A percentile compares a stretch with the other conserved stretches of the same genome.
phyloP scores from a whole-genome alignment of 2,888 invertebrate species.

The Drosophila merina region DNA sequence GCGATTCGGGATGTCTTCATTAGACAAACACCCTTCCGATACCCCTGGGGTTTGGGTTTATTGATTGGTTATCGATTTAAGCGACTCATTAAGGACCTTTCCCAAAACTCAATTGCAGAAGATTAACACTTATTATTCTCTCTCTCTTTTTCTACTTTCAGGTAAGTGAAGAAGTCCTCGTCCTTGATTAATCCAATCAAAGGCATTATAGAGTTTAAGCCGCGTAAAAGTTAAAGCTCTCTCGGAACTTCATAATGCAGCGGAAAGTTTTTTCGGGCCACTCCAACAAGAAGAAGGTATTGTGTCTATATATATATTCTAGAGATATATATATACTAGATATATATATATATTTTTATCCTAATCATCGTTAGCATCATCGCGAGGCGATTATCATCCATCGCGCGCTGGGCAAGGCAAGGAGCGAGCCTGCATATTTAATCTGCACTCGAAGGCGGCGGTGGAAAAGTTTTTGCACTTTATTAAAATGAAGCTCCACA shows the following conservation, averaged over 20 bases:
- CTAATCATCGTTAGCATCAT: conserved; percentile 41
- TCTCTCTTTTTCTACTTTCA: conserved; percentile 33
- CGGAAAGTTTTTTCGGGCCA: conserved; percentile 38
- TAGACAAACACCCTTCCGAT: conserved; percentile 30
- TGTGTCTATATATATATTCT: neutral
- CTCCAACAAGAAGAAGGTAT: conserved; percentile 4
- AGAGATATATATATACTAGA: neutral
- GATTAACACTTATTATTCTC: neutral
- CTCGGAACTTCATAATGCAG: conserved; percentile 57
- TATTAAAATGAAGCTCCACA: conserved; percentile 42
- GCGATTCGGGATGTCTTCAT: conserved; percentile 55
- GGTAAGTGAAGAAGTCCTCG: conserved; percentile 46
- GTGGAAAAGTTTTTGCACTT: conserved; percentile 62
- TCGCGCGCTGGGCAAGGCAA: conserved; percentile 37
- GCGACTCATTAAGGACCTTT: conserved; percentile 3
- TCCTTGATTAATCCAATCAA: conserved; percentile 66
- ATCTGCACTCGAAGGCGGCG: conserved; percentile 64
- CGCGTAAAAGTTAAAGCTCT: conserved; percentile 39
- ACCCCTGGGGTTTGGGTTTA: neutral
- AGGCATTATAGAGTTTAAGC: conserved; percentile 54
- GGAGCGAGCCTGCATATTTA: conserved; percentile 67
- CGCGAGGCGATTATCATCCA: conserved; percentile 30
- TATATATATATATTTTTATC: conserved; percentile 15
- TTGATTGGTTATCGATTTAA: conserved; percentile 31
- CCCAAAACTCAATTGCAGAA: conserved; percentile 2